Percentiles rank a stretch among this genome's conserved stretches.
These are phyloP conservation scores for Adrianichthys oophorus DNA, from an alignment of 2,797 vertebrate species.

Conservation along the genomic window DNA sequence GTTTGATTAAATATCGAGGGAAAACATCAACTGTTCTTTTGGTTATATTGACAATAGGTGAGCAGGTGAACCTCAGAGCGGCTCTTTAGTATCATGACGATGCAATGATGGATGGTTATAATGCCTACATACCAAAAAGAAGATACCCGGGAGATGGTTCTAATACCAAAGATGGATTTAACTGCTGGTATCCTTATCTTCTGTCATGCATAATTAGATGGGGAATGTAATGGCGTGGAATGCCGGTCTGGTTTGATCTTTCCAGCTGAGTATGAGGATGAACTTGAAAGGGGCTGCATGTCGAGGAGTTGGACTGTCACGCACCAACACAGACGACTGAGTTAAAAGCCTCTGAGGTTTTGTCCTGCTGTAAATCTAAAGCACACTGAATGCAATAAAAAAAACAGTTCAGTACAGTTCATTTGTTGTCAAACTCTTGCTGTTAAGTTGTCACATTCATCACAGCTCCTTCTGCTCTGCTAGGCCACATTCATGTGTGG, in stretches of 20 bases:
- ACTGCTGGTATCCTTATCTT: neutral
- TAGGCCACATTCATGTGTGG: conserved; percentile 36
- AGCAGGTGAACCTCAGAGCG: neutral
- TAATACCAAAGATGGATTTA: neutral
- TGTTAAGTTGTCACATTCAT: conserved; percentile 3
- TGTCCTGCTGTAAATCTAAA: no score
- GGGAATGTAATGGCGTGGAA: no score
- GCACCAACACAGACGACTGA: no score
- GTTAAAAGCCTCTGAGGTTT: no score
- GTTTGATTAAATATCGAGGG: neutral
- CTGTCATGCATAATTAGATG: neutral
- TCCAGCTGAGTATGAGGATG: no score
- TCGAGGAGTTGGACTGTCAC: no score
- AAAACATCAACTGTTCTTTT: neutral
- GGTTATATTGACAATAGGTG: neutral
- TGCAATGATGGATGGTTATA: neutral
- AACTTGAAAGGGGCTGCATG: no score
- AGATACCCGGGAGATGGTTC: neutral
- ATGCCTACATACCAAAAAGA: neutral
- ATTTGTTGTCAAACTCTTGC: no score
- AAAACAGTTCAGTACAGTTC: no score
- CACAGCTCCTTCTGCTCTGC: conserved; percentile 36
- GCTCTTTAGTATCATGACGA: neutral
- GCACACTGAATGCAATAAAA: no score
- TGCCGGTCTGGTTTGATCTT: neutral